These are phyloP conservation scores for Amphipoea lucens DNA, from an alignment of 2,888 invertebrate species.

Conservation along the genomic window DNA sequence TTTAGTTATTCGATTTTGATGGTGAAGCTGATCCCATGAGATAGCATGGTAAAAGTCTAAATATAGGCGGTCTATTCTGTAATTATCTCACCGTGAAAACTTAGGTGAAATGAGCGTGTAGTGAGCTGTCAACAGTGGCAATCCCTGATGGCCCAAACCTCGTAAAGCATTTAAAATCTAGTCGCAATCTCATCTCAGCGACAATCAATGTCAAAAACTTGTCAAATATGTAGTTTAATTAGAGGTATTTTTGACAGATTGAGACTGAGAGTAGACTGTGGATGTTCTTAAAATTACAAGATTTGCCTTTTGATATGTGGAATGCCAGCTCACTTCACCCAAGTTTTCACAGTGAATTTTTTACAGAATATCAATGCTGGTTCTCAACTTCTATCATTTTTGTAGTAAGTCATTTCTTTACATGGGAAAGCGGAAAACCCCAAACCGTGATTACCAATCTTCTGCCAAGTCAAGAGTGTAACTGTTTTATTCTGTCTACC, in stretches of 20 bases:
- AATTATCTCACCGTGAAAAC: not conserved
- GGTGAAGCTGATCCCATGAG: slow-evolving; percentile 1
- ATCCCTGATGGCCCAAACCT: too few relatives aligned
- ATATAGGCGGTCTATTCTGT: not conserved
- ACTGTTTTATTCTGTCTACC: not conserved
- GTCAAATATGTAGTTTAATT: too few relatives aligned
- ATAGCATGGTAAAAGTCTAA: not conserved
- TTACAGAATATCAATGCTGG: not conserved
- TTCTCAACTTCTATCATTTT: not conserved
- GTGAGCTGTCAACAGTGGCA: not conserved
- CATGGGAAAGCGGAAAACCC: too few relatives aligned
- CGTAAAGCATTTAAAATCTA: too few relatives aligned
- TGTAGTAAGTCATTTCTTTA: not conserved
- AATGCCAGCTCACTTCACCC: not conserved
- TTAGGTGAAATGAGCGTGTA: not conserved
- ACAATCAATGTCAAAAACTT: too few relatives aligned
- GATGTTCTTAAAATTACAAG: too few relatives aligned
- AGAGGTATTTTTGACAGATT: too few relatives aligned
- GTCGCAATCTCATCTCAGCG: too few relatives aligned
- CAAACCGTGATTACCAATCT: not conserved
- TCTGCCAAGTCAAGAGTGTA: too few relatives aligned
- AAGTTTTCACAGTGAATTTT: not conserved
- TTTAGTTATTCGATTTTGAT: slow-evolving; percentile 28
- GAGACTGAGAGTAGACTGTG: too few relatives aligned
- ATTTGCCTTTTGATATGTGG: not conserved